Base-by-base conservation (phyloP, 2,888 invertebrate species). In the Drosophila mercatorum region DNA sequence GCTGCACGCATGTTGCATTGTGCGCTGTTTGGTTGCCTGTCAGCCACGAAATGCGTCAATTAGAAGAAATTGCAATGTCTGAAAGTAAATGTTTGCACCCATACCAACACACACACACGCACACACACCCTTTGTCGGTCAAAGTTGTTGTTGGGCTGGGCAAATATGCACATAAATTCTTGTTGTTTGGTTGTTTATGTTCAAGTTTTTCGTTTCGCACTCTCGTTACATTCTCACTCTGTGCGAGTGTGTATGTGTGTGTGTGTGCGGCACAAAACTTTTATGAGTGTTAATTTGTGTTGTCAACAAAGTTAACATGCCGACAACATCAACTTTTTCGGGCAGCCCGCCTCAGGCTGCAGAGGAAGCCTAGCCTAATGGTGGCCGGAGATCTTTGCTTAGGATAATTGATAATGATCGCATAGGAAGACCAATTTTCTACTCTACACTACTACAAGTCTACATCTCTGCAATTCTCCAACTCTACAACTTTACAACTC, bases 11-110 rank as follows among this genome's bases (percentile, higher is more conserved):
- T 66, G 72, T 55, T 69, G 70, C 57, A 57, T 52, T 72, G 71
- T 72, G 67, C 68, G 64, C 47, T 74, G 80, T 68, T 51, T 22
- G 80, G 81, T 61, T 72, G 75, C 67, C 65, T 89, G 86, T 82
- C 89, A 83, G 79, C 81, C 83, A 88, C 81, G 83, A 81, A 87
- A 88, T 79, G 89, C 88, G 88, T 90, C 90, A 89, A 90, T 89
- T 90, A 89, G 91, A 87, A 80, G 74, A 81, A 89, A 90, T 83
- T 84, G 86, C 87, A 90, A 78, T 90, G 78, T 73, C 72, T 63
- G 74, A 68, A 75, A 76, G 73, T 72, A 78, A 73, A 80, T 71
- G 64, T 75, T 71, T 71, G 44, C 44, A 22, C 57, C 10, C 52
- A 53, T 22, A 41, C 41, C 26, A 12, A 2, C 53, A 26, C 38